phyloP scores from a whole-genome alignment of 2,888 invertebrate species.

The Choristoneura rosaceana region DNA sequence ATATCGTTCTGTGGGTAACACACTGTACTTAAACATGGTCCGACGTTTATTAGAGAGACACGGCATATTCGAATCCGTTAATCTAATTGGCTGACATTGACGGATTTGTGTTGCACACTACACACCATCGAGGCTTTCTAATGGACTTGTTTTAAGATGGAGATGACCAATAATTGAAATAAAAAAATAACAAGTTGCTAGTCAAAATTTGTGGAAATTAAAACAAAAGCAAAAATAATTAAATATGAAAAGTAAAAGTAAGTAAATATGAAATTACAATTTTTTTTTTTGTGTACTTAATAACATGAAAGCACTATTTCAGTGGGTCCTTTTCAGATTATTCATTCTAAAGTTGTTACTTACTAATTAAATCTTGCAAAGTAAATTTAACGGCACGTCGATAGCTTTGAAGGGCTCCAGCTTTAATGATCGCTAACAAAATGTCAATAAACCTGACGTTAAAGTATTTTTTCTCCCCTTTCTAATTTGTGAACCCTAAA shows the following conservation, averaged over 20 bases:
- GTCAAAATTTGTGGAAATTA: too few species aligned
- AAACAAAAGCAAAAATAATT: too few species aligned
- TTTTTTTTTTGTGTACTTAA: too few species aligned
- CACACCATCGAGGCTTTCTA: neutral
- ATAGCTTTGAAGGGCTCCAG: slow-evolving; percentile 69
- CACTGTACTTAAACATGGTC: neutral
- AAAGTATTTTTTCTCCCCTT: slow-evolving; percentile 77
- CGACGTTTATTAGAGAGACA: neutral
- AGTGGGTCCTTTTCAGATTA: neutral
- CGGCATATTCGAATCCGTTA: slow-evolving; percentile 7
- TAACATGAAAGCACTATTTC: too few species aligned
- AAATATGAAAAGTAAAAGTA: too few species aligned
- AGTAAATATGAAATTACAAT: too few species aligned
- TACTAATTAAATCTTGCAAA: neutral
- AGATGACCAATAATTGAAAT: neutral
- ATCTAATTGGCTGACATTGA: slow-evolving; percentile 10
- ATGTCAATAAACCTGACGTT: slow-evolving; percentile 82
- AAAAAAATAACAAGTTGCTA: too few species aligned
- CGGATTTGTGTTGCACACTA: slow-evolving; percentile 1
- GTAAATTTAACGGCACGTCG: slow-evolving; percentile 60
- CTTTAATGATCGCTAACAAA: slow-evolving; percentile 80
- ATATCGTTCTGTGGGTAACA: too few species aligned
- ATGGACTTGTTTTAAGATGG: neutral
- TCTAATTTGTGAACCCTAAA: slow-evolving; percentile 82
- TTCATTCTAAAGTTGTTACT: neutral